phyloP scores from a whole-genome alignment of 1,140 invertebrate genomes.

The Drosophila arizonae region DNA sequence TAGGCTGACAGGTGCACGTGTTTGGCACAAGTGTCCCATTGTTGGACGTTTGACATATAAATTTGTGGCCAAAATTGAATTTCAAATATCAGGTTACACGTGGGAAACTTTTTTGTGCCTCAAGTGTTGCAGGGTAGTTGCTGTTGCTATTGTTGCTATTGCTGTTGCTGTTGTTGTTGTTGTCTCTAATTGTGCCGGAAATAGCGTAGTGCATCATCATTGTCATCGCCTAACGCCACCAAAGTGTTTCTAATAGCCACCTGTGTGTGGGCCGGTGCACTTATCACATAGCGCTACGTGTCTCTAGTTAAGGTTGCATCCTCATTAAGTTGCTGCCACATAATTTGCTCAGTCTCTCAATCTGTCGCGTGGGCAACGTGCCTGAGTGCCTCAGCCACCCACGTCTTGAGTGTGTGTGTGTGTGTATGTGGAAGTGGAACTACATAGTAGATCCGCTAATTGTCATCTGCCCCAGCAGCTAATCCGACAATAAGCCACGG shows the following conservation, averaged over 20 bases:
- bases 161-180: background rate
- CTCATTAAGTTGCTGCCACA: conserved; percentile 71
- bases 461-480: conserved; percentile 62
- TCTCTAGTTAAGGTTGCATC: conserved; percentile 75
- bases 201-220: conserved; percentile 54
- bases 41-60: conserved; percentile 63
- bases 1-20: conserved; percentile 77
- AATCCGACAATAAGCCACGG: conserved; percentile 59
- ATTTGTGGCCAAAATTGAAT: conserved; percentile 67
- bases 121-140: background rate
- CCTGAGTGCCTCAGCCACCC: conserved; percentile 67
- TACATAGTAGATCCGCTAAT: conserved; percentile 62
- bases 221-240: conserved; percentile 60
- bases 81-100: conserved; percentile 76
- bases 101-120: conserved; percentile 45
- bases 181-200: conserved; percentile 71
- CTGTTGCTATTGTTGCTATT: background rate
- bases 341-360: conserved; percentile 65
- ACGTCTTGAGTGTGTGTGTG: conserved; percentile 41
- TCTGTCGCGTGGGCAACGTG: conserved; percentile 59
- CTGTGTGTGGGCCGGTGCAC: conserved; percentile 56
- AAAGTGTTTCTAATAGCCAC: conserved; percentile 76
- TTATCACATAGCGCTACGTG: conserved; percentile 47
- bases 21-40: conserved; percentile 75
- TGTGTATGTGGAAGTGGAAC: conserved; percentile 51